Conservation (phyloP, 2,113 vertebrate species). For the Speoplatyrhinus poulsoni region DNA sequence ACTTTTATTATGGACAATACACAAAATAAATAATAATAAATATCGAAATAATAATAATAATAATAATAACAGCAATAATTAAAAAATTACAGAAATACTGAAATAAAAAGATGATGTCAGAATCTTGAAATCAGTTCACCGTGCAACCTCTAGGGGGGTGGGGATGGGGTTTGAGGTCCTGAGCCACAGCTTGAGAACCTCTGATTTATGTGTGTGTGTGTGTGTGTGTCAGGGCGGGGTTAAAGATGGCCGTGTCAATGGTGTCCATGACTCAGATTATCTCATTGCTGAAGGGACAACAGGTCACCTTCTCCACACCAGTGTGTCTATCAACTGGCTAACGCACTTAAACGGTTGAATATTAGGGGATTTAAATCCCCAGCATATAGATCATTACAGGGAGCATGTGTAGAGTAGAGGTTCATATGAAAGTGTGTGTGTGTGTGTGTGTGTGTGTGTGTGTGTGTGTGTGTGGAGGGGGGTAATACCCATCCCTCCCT, state of each 20-base stretch:
- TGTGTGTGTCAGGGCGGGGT: slow-evolving; percentile 4
- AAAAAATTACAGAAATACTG: too few relatives aligned
- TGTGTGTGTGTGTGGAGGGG: slow-evolving; percentile 6
- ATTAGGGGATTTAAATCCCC: neutral
- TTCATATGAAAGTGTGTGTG: slow-evolving; percentile 28
- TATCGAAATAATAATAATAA: too few relatives aligned
- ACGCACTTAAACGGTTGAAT: slow-evolving; percentile 56
- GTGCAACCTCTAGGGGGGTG: too few relatives aligned
- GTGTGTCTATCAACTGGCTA: slow-evolving; percentile 67
- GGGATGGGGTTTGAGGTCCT: neutral
- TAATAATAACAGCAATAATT: too few relatives aligned
- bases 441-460: slow-evolving; percentile 25
- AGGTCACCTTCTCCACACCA: slow-evolving; percentile 70
- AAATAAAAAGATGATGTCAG: too few relatives aligned
- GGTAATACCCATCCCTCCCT: too few relatives aligned
- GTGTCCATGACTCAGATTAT: slow-evolving; percentile 71
- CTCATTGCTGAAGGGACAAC: slow-evolving; percentile 72
- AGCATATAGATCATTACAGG: slow-evolving; percentile 10
- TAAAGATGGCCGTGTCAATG: slow-evolving; percentile 65
- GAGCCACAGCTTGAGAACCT: slow-evolving; percentile 2
- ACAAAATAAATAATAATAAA: too few relatives aligned
- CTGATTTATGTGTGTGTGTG: slow-evolving; percentile 18
- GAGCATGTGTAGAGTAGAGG: slow-evolving; percentile 22
- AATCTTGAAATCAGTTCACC: too few relatives aligned
- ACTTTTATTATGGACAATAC: too few relatives aligned